Base-by-base conservation (phyloP, 2,797 vertebrate genomes). In the Dendrocincla fuliginosa region DNA sequence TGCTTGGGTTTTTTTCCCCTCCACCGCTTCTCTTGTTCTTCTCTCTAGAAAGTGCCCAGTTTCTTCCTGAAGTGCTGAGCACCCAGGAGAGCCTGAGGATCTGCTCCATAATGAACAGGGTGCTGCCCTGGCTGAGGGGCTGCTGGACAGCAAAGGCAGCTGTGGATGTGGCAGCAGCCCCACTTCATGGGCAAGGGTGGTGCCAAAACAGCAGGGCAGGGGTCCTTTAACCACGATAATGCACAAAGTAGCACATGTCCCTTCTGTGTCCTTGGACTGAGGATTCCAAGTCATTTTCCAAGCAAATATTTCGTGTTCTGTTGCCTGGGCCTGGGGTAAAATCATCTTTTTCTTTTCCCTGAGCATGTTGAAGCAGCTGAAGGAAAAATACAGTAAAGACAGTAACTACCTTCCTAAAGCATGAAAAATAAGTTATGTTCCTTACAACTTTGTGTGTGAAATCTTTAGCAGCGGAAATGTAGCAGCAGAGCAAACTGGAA, bases 231-330 rank as follows among this genome's bases (percentile, higher is more conserved):
- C 8, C 28, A 64, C 44, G 76, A 53, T 30, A 82, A 64, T 0
- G 2, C 89, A 44, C 33, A 76, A 59, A 76, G 49, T 53, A 55
- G 33, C 24, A 60, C 13, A 4, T 49, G 46, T 76, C 69, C 27
- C 41, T 84, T 93, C 79, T 70, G n/a, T 56, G 57, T 87, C 64
- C 83, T 93, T 92, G 57, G 52, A 39, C 75, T 61, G 87, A 77
- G 57, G 46, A 91, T 81, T 49, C 9, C 3, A 11, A 73, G 79
- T 35, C 5, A n/a, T 89, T 85, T 89, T 93, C 64, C 91, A 67
- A 16, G 32, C 69, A 47, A 80, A 90, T 91, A 90, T 87, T 94
- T 96, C 80, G 77, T 55, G 32, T 80, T 95, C 86, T 68, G 27
- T 94, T 94, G 55, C 86, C 83, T 69, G 33, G 49, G 73, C n/a